These are phyloP conservation scores for Crenichthys baileyi DNA, from an alignment of 2,797 vertebrate genomes.

Conservation along the genomic window DNA sequence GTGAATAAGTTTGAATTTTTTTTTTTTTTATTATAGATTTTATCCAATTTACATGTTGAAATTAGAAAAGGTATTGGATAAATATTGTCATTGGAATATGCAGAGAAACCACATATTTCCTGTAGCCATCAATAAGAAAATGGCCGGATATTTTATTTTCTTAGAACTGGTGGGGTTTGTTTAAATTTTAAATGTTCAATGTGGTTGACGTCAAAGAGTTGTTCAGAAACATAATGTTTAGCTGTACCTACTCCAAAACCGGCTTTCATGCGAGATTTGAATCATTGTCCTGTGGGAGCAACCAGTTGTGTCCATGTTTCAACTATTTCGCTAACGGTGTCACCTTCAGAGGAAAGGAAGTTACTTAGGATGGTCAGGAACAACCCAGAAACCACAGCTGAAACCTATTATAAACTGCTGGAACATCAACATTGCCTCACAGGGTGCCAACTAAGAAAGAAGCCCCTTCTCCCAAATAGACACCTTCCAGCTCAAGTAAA, in stretches of 20 bases:
- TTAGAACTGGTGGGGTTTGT: not conserved
- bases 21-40: too few species aligned
- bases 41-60: not conserved
- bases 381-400: not conserved
- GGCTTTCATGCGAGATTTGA: too few species aligned
- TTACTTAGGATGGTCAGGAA: not conserved
- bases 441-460: not conserved
- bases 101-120: not conserved
- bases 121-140: not conserved
- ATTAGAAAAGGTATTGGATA: too few species aligned
- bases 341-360: not conserved
- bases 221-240: not conserved
- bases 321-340: too few species aligned
- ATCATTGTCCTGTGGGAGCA: too few species aligned
- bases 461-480: too few species aligned
- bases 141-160: not conserved
- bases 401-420: not conserved
- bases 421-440: not conserved
- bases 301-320: too few species aligned
- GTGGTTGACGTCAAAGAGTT: not conserved
- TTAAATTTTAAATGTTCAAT: not conserved
- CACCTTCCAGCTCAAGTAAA: too few species aligned
- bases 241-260: too few species aligned
- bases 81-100: not conserved
- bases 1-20: not conserved